These are phyloP conservation scores for Ichneumoninae sp. DNA, from an alignment of 2,888 invertebrate genomes.

Conservation along the genomic window DNA sequence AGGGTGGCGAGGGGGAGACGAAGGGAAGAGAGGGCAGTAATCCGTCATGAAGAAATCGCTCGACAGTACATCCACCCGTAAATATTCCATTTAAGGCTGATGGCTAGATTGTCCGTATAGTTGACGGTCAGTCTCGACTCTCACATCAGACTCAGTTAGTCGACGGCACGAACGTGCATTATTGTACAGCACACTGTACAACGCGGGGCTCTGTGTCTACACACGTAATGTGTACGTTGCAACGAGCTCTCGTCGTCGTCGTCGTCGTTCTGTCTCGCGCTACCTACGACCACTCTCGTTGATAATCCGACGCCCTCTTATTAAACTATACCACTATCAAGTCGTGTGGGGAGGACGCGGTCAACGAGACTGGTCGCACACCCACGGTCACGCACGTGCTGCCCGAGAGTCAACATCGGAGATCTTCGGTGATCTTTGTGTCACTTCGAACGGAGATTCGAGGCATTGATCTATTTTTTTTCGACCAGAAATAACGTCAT, in stretches of 20 bases:
- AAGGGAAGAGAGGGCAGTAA: constrained; percentile 41
- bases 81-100: constrained; percentile 79
- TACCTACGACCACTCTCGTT: constrained; percentile 64
- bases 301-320: constrained; percentile 61
- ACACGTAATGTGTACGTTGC: constrained; percentile 15
- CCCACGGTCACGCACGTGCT: constrained; percentile 57
- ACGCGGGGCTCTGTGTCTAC: background rate
- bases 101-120: constrained; percentile 77
- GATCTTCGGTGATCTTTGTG: background rate
- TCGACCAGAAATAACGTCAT: too few relatives aligned
- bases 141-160: constrained; percentile 74
- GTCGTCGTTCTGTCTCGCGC: constrained; percentile 48
- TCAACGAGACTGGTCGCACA: constrained; percentile 25
- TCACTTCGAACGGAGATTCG: background rate
- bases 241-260: constrained; percentile 16
- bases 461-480: background rate
- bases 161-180: constrained; percentile 47
- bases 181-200: constrained; percentile 26
- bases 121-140: constrained; percentile 72
- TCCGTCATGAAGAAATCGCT: constrained; percentile 63
- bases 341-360: constrained; percentile 21
- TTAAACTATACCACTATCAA: constrained; percentile 33
- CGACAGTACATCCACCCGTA: constrained; percentile 70
- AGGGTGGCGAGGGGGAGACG: constrained; percentile 34
- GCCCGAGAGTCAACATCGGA: background rate